phyloP scores from a whole-genome alignment of 2,113 vertebrate species.

The Oenanthe melanoleuca region DNA sequence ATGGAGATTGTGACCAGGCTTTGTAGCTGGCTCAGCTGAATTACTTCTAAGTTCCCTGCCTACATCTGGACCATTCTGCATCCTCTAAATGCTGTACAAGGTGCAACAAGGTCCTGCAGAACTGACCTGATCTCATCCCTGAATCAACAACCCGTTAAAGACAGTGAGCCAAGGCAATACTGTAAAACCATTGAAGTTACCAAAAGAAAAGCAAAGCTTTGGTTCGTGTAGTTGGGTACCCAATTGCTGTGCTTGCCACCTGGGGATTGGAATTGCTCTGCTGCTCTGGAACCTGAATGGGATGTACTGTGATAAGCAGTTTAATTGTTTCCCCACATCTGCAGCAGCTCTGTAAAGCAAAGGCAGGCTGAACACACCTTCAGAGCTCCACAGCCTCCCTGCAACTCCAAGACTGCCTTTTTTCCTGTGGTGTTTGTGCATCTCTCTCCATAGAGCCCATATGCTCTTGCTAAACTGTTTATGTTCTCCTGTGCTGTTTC shows the following conservation, averaged over 20 bases:
- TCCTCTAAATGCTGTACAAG: not conserved
- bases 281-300: not conserved
- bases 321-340: slow-evolving; percentile 45
- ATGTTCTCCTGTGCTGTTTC: not conserved
- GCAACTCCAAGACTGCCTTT: not conserved
- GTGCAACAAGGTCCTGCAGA: not conserved
- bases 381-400: not conserved
- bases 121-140: not conserved
- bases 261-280: slow-evolving; percentile 3
- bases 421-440: not conserved
- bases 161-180: not conserved
- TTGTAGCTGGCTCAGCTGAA: not conserved
- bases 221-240: not conserved
- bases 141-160: not conserved
- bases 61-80: not conserved
- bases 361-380: slow-evolving; percentile 18
- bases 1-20: not conserved
- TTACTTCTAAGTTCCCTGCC: not conserved
- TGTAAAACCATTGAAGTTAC: not conserved
- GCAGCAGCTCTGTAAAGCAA: not conserved
- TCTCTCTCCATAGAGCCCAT: not conserved
- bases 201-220: not conserved
- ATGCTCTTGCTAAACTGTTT: not conserved
- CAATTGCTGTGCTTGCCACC: not conserved
- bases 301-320: slow-evolving; percentile 27